Conservation (phyloP, 2,888 invertebrate species). For the Gymnosoma rotundatum region DNA sequence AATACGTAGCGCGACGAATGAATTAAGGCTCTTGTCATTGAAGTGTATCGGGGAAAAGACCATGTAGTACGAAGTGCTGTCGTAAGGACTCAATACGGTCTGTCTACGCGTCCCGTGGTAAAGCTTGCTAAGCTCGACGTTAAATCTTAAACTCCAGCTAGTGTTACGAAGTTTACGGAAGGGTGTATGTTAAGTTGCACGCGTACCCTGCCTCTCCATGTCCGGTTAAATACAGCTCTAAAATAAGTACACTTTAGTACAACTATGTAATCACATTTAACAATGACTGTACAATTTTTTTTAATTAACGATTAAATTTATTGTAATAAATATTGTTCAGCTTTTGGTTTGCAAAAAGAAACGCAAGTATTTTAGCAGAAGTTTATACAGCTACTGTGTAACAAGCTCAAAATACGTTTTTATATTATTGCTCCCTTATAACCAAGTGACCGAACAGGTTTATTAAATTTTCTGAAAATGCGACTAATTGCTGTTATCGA, state of each 20-base stretch:
- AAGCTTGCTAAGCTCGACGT: slow-evolving; percentile 62
- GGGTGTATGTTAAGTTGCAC: not conserved
- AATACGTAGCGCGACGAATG: slow-evolving; percentile 53
- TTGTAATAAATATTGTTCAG: too few relatives aligned
- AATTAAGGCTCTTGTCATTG: slow-evolving; percentile 11
- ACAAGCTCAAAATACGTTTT: not conserved
- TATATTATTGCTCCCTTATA: not conserved
- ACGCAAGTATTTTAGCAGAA: not conserved
- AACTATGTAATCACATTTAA: not conserved
- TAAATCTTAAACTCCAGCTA: slow-evolving; percentile 29
- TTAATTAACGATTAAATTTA: too few relatives aligned
- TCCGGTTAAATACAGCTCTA: not conserved
- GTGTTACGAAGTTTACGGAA: slow-evolving; percentile 50
- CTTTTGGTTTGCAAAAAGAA: not conserved
- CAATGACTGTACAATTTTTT: too few relatives aligned
- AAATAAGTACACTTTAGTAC: not conserved
- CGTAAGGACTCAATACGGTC: slow-evolving; percentile 37
- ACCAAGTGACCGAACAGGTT: not conserved
- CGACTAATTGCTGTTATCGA: too few relatives aligned
- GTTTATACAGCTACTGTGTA: not conserved
- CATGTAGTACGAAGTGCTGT: slow-evolving; percentile 61
- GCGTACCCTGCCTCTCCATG: not conserved
- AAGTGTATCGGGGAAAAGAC: slow-evolving; percentile 53
- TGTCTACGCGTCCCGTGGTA: slow-evolving; percentile 42
- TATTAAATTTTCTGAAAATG: too few relatives aligned